Evolutionary conservation across 2,797 vertebrate genomes (phyloP).

Genomic region (Parauchenoglanis ngamensis): DNA sequence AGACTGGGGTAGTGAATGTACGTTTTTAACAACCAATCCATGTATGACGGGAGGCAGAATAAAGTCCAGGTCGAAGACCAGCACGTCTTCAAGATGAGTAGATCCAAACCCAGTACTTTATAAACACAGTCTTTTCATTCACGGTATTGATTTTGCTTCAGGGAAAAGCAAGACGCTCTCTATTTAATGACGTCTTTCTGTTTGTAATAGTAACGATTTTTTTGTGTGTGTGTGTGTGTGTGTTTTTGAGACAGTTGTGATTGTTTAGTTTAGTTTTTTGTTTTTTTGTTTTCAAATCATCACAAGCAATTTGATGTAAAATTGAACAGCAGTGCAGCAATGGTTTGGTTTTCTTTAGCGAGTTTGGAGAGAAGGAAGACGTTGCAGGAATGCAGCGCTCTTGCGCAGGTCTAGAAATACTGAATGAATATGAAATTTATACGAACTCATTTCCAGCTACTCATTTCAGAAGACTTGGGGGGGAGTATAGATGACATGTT

Average conservation of each 20-base stretch:
- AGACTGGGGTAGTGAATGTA: neutral
- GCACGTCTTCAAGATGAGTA: neutral
- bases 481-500: neutral
- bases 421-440: neutral
- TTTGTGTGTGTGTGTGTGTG: neutral
- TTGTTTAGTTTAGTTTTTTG: neutral
- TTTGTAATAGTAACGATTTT: neutral
- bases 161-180: neutral
- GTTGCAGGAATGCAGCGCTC: neutral
- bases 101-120: neutral
- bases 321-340: neutral
- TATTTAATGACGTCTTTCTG: neutral
- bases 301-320: neutral
- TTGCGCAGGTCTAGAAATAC: neutral
- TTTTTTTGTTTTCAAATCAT: neutral
- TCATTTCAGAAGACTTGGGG: neutral
- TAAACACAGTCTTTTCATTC: neutral
- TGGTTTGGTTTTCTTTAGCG: neutral
- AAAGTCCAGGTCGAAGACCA: neutral
- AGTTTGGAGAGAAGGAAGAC: neutral
- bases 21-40: neutral
- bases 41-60: neutral
- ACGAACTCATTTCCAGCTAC: neutral
- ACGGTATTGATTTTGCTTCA: conserved; percentile 8
- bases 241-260: neutral